Conservation (phyloP, 1,140 invertebrate species). For the Drosophila lacteicornis region DNA sequence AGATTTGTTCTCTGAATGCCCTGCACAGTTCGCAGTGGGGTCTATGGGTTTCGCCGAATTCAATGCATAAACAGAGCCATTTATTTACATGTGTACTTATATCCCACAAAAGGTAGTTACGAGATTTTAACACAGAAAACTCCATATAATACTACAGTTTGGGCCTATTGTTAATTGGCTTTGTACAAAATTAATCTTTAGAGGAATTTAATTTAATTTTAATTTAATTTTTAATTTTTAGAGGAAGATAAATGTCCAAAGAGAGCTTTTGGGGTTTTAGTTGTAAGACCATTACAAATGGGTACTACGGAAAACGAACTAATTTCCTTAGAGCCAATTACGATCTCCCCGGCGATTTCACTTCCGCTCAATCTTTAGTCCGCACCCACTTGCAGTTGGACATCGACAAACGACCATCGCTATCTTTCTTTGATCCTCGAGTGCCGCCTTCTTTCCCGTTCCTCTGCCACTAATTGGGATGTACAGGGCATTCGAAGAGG, state of each 20-base stretch:
- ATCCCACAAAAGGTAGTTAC: no score
- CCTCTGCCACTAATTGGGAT: conserved; percentile 14
- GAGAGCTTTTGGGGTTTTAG: no score
- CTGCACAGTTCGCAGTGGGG: conserved; percentile 32
- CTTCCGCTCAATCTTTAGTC: conserved; percentile 28
- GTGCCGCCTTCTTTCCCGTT: conserved; percentile 8
- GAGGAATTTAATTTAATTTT: no score
- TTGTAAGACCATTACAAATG: no score
- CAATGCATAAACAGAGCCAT: no score
- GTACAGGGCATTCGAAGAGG: conserved; percentile 45
- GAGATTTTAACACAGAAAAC: no score
- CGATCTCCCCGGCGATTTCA: conserved; percentile 1
- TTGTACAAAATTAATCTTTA: no score
- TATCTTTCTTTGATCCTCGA: conserved; percentile 67
- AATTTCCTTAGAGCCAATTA: neutral
- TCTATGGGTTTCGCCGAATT: conserved; percentile 28
- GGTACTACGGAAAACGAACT: neutral
- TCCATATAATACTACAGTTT: no score
- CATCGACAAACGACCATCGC: conserved; percentile 54
- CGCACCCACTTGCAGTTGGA: conserved; percentile 27
- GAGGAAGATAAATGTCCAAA: no score
- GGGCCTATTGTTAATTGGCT: no score
- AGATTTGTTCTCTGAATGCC: conserved; percentile 72
- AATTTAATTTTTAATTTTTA: no score
- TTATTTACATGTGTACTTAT: no score